phyloP scores from a whole-genome alignment of 2,797 vertebrate species.

The Takifugu ocellatus region DNA sequence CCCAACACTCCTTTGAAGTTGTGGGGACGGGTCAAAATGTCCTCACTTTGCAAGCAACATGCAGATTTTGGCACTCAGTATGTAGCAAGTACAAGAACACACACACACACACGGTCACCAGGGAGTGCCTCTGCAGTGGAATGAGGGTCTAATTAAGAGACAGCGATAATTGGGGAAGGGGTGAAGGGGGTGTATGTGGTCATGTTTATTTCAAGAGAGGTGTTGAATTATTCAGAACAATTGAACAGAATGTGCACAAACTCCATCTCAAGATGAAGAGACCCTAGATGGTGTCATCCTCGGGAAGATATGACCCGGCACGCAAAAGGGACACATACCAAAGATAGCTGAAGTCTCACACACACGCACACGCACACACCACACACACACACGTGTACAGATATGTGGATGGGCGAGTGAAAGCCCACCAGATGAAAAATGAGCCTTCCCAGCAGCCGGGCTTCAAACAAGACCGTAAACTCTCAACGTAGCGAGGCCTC shows the following conservation, averaged over 20 bases:
- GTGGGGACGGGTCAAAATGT: too few species aligned
- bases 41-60: too few species aligned
- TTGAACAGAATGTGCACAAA: constrained; percentile 30
- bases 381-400: too few species aligned
- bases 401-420: neutral
- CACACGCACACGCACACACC: too few species aligned
- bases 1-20: too few species aligned
- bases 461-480: constrained; percentile 54
- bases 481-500: constrained; percentile 52
- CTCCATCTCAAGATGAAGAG: neutral
- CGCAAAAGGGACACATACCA: constrained; percentile 41
- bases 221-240: constrained; percentile 53
- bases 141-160: constrained; percentile 73
- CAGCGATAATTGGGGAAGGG: constrained; percentile 63
- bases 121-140: constrained; percentile 52
- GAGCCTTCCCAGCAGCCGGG: constrained; percentile 57
- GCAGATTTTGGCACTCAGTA: too few species aligned
- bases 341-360: constrained; percentile 48
- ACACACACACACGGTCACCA: constrained; percentile 38
- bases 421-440: constrained; percentile 66
- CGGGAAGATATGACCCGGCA: too few species aligned
- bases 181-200: constrained; percentile 15
- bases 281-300: too few species aligned
- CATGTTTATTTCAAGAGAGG: constrained; percentile 59
- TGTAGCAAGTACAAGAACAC: neutral